These are phyloP conservation scores for Stegostoma tigrinum DNA, from an alignment of 2,113 vertebrate genomes.

Conservation along the genomic window DNA sequence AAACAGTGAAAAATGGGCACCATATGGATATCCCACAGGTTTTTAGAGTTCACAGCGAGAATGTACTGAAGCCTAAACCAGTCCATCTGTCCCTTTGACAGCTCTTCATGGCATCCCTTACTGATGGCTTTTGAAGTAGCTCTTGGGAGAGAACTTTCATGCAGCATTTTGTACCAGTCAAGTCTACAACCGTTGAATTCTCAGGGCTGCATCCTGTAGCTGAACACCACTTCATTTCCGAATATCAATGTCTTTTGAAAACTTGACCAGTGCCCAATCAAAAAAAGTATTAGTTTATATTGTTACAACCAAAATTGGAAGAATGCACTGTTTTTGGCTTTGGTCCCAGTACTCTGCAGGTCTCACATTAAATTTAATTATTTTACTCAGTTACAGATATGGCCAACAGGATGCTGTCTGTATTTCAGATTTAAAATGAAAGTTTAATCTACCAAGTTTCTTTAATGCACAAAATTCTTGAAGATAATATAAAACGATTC, in stretches of 20 bases:
- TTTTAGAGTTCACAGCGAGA: background rate
- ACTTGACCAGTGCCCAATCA: background rate
- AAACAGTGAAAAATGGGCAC: background rate
- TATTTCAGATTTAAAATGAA: too few relatives aligned
- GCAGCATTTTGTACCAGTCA: background rate
- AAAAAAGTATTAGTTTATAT: background rate
- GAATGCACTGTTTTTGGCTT: too few relatives aligned
- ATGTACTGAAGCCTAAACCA: background rate
- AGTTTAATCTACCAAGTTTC: too few relatives aligned
- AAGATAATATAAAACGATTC: too few relatives aligned
- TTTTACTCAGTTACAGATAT: too few relatives aligned
- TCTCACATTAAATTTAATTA: too few relatives aligned
- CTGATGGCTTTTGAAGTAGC: background rate
- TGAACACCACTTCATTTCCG: background rate
- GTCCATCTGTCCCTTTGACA: conserved; percentile 26
- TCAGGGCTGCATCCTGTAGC: background rate
- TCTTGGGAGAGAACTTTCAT: background rate
- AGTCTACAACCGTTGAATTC: background rate
- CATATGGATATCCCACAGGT: background rate
- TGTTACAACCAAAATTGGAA: too few relatives aligned
- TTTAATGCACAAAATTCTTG: too few relatives aligned
- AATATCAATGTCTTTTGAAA: background rate
- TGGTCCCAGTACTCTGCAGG: too few relatives aligned
- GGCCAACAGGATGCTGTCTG: too few relatives aligned
- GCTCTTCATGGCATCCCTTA: background rate